phyloP scores from a whole-genome alignment of 2,888 invertebrate species.

The Gisinianus flammeolus region DNA sequence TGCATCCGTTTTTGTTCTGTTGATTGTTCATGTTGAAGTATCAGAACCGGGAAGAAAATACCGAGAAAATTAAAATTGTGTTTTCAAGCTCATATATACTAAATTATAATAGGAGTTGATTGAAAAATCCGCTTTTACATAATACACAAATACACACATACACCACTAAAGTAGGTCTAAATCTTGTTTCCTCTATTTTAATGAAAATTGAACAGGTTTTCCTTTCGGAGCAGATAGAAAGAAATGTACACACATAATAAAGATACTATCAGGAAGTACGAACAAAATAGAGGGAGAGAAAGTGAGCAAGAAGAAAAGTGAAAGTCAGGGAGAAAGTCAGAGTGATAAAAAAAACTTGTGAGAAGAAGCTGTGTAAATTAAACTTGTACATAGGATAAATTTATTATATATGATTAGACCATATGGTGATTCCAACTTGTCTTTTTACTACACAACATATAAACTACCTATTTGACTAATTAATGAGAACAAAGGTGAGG shows the following conservation, averaged over 20 bases:
- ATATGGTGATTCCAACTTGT: neutral
- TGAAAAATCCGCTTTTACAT: too few species aligned
- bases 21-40: too few species aligned
- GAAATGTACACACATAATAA: neutral
- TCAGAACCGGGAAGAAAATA: too few species aligned
- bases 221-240: too few species aligned
- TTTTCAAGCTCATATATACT: too few species aligned
- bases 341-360: neutral
- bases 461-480: neutral
- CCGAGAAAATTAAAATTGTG: too few species aligned
- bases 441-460: neutral
- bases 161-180: too few species aligned
- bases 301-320: neutral
- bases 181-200: too few species aligned
- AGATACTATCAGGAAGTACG: neutral
- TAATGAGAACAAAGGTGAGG: neutral
- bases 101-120: too few species aligned
- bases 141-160: too few species aligned
- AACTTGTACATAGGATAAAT: conserved; percentile 14
- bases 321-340: neutral
- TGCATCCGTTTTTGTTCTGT: too few species aligned
- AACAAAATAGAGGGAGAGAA: neutral
- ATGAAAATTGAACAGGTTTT: too few species aligned
- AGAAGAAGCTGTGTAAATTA: neutral
- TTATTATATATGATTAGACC: conserved; percentile 12